A percentile compares a stretch with the other conserved stretches of the same genome.
Evolutionary conservation across 2,113 vertebrate genomes (phyloP).

Genomic region (Cervus canadensis): DNA sequence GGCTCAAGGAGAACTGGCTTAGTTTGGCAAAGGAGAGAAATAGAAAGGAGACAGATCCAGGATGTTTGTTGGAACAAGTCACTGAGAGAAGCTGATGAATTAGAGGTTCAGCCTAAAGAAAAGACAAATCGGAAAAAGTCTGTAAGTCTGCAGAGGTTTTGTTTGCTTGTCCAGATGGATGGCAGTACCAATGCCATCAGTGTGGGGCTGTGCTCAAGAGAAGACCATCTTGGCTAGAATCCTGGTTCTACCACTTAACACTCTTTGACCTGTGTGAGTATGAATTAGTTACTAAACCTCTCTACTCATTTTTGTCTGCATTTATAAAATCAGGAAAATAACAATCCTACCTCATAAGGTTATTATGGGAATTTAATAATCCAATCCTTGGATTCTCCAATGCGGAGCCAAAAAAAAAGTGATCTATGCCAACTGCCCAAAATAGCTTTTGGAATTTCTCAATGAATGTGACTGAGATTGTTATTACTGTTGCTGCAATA

Average conservation of each 20-base stretch:
- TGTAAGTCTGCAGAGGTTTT: neutral
- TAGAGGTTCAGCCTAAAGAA: neutral
- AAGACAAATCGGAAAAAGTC: neutral
- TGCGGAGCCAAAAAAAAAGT: neutral
- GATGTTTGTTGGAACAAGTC: neutral
- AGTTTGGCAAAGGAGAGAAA: neutral
- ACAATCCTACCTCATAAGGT: neutral
- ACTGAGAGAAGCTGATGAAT: neutral
- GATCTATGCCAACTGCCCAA: neutral
- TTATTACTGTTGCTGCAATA: neutral
- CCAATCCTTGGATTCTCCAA: neutral
- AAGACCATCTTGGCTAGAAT: neutral
- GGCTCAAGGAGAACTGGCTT: neutral
- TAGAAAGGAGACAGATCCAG: neutral
- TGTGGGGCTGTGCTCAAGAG: neutral
- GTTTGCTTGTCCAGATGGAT: neutral
- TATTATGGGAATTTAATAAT: neutral
- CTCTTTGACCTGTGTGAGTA: neutral
- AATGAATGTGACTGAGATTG: neutral
- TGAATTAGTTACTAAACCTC: neutral
- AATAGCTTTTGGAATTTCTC: neutral
- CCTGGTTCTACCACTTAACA: neutral
- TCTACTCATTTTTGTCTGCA: neutral
- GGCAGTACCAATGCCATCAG: neutral
- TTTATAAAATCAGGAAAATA: neutral